These are phyloP conservation scores for Conus canariensis DNA, from an alignment of 2,888 invertebrate species.

Conservation along the genomic window DNA sequence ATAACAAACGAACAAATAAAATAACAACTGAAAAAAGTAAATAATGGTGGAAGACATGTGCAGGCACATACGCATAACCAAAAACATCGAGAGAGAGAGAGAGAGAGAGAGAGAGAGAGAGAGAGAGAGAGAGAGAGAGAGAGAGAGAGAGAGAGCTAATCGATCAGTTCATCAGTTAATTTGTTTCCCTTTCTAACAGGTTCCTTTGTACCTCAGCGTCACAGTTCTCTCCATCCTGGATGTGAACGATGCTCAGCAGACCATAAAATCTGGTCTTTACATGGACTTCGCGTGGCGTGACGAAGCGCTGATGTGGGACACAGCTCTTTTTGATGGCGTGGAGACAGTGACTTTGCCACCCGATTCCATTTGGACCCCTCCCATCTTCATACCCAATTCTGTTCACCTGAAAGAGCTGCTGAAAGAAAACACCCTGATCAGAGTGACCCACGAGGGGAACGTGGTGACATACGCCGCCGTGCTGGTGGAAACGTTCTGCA, in stretches of 20 bases:
- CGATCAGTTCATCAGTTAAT: no score
- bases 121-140: no score
- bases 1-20: no score
- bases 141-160: no score
- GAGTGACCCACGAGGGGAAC: not conserved
- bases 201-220: not conserved
- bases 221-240: slow-evolving; percentile 17
- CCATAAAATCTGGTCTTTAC: slow-evolving; percentile 30
- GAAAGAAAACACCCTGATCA: not conserved
- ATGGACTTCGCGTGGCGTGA: slow-evolving; percentile 33
- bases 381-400: slow-evolving; percentile 34
- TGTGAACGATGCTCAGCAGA: slow-evolving; percentile 35
- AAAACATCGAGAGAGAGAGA: no score
- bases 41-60: no score
- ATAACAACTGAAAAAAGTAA: no score
- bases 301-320: slow-evolving; percentile 36
- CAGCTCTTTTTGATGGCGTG: slow-evolving; percentile 14
- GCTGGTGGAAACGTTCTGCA: slow-evolving; percentile 19
- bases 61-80: no score
- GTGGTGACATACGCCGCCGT: not conserved
- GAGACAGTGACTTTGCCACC: not conserved
- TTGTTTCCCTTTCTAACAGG: not conserved
- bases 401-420: slow-evolving; percentile 1
- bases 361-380: slow-evolving; percentile 35
- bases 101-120: no score